Evolutionary conservation across 2,888 invertebrate genomes (phyloP), one percentile per base, ranked within the genome.

Genomic region (Cryptocheilus praepositus): DNA sequence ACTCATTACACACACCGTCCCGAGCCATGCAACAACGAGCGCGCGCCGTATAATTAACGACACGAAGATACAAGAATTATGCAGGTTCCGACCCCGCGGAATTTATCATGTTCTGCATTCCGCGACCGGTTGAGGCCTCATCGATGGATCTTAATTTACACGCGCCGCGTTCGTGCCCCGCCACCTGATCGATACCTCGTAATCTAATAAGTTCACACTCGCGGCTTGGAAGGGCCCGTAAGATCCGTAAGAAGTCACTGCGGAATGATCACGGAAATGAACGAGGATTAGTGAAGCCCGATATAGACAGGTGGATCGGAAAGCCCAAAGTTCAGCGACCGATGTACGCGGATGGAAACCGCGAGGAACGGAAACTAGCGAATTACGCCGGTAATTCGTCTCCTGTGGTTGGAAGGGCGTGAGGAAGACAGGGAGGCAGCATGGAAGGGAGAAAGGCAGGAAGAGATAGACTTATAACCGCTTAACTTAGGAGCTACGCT

Each of bases 21-120:
- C 16, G 11, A 11, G 7, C 11, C 65, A 55, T 45, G 67, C 69
- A 70, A 61, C 71, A 67, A 59, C 68, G 61, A 64, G 58, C 57
- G 59, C 60, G 49, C 51, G 51, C 46, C 61, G 63, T 76, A 73
- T 82, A 81, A 81, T 82, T 82, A 80, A 76, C 74, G 70, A 77
- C 70, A 73, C 73, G 64, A 69, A 65, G 72, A 71, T 49, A 60
- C 69, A 55, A 57, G 51, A 25, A 19, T 18, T 61, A 51, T 45
- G 43, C 44, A 22, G 52, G 54, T 51, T 57, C 45, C 64, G 61
- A 69, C 28, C 58, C 46, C 49, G 22, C 55, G 53, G 63, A 59
- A 73, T 62, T 59, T 60, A 69, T 64, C 54, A 57, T 46, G 57
- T 43, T 21, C 19, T 16, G n/a, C 46, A 21, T 43, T 16, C 44